Evolutionary conservation across 2,113 vertebrate species (phyloP), one percentile per base, ranked within the genome.

Genomic region (Martes martes): DNA sequence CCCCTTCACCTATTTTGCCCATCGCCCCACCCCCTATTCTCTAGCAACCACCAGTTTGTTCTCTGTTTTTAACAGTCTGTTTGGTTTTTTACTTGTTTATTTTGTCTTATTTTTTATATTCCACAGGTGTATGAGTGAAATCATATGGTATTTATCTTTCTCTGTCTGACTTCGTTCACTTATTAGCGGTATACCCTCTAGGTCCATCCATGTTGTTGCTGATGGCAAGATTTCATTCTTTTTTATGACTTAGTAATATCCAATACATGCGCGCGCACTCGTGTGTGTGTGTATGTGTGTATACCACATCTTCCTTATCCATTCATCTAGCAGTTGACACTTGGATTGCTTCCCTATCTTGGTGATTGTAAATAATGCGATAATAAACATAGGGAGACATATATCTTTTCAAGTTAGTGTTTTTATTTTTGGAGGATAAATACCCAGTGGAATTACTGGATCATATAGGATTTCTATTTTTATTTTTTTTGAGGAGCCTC

Each of bases 181-280:
- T 47, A 76, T 18, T 76, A 47, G 73, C 7, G 16, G 26, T 18
- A 76, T 76, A 76, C 42, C 36, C 42, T 47, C 3, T 31, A 76
- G 42, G 39, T 76, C 28, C 24, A 9, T 76, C 42, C 74, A 76
- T 47, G 74, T 76, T 47, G 42, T 76, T 76, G 74, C 74, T 28
- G 14, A 47, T 76, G 74, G 26, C 74, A 76, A 47, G 74, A 76
- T 76, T 76, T 76, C 42, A 10, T 76, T 76, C 3, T 45, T 47
- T 76, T 28, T 76, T 76, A 76, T 45, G 73, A 42, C 74, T 76
- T 26, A 76, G 24, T 45, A 76, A 28, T 45, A 76, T 15, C 39
- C 71, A 4, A 0, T 28, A 11, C 16, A 11, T 73, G 36, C 24
- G 11, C 5, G 11, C 39, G 4, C 4, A 11, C 26, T 4, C 11